A percentile compares a stretch with the other conserved stretches of the same genome.
These are phyloP conservation scores for Pogonognathellus flavescens DNA, from an alignment of 1,140 invertebrate genomes.

Conservation along the genomic window DNA sequence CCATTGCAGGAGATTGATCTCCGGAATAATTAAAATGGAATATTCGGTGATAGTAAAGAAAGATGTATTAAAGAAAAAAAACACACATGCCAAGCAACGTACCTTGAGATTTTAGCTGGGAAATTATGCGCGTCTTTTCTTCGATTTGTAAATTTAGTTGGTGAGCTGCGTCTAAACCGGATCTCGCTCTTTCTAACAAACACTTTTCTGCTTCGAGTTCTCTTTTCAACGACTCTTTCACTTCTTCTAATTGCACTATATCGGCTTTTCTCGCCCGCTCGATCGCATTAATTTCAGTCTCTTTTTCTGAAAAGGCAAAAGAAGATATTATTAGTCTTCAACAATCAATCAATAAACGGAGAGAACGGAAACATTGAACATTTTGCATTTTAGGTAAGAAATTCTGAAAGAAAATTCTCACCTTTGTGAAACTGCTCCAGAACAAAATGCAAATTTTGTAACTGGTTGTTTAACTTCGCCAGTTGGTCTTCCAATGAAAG, in stretches of 20 bases:
- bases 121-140: slow-evolving; percentile 60
- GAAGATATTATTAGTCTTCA: slow-evolving; percentile 21
- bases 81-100: slow-evolving; percentile 35
- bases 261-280: slow-evolving; percentile 52
- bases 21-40: no score
- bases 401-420: background rate
- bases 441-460: slow-evolving; percentile 67
- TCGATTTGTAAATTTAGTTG: slow-evolving; percentile 65
- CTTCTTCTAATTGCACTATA: slow-evolving; percentile 53
- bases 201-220: slow-evolving; percentile 58
- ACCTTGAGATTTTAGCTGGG: slow-evolving; percentile 64
- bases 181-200: slow-evolving; percentile 59
- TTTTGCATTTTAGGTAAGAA: no score
- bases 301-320: slow-evolving; percentile 60
- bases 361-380: no score
- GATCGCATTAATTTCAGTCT: slow-evolving; percentile 57
- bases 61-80: background rate
- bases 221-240: slow-evolving; percentile 49
- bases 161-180: slow-evolving; percentile 64
- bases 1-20: no score
- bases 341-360: background rate
- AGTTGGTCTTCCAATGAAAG: slow-evolving; percentile 62
- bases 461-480: slow-evolving; percentile 60
- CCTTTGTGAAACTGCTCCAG: slow-evolving; percentile 67
- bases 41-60: background rate